Base-by-base conservation (phyloP, 2,797 vertebrate species). In the Melopsittacus undulatus region DNA sequence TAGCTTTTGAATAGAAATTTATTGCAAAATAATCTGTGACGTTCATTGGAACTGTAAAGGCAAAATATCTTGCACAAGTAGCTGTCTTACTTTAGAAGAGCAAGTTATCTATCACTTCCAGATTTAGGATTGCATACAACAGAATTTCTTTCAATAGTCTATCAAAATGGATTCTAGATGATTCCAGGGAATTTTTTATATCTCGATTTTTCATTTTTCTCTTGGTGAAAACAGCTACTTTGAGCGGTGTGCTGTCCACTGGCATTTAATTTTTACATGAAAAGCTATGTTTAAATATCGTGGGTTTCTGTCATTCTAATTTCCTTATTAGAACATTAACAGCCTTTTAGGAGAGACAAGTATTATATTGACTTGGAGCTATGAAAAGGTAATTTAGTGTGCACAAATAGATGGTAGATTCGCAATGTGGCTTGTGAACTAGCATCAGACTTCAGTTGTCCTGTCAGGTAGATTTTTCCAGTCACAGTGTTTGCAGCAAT, bases 381-480 rank as follows among this genome's bases (percentile, higher is more conserved):
- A 54, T 59, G 23, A 72, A 75, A 36, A 27, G 30, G 56, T 79
- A 74, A 87, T 89, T 89, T 90, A 79, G 18, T 30, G 27, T 45
- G 34, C 29, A 61, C 14, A 66, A 90, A 82, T 2, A 7, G 48
- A 36, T 74, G 5, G 82, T 49, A 69, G 40, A 80, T 89, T 91
- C 82, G 6, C 32, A 78, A 4, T 46, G 32, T 62, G 87, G 27
- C 29, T 90, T 45, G 77, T 64, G 63, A 92, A 72, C 23, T 48
- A 69, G 22, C 52, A 67, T 88, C 34, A 48, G 30, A 95, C 83
- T 84, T 89, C 67, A 81, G 27, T 66, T 97, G 32, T 89, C 43
- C 54, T 94, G 87, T 94, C 85, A 94, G 77, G 97, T 96, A 93
- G 83, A 95, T 96, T 97, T 95, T 95, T 96, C 83, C 32, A 92